Percentiles rank a stretch among this genome's conserved stretches.
These are phyloP conservation scores for Egretta garzetta DNA, from an alignment of 2,113 vertebrate species.

Conservation along the genomic window DNA sequence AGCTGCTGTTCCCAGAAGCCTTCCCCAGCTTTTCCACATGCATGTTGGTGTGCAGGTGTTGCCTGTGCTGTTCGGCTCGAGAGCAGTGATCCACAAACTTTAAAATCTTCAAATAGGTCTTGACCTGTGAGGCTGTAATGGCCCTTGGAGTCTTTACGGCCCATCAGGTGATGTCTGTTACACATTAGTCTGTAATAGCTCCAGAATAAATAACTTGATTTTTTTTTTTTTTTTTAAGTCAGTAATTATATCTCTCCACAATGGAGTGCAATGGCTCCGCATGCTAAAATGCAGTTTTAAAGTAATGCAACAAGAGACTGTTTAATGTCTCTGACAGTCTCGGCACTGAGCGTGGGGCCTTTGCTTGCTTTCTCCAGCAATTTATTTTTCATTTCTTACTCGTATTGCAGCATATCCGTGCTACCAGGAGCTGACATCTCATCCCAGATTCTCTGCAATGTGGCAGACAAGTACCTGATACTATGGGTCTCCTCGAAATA, in stretches of 20 bases:
- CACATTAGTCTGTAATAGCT: constrained; percentile 34
- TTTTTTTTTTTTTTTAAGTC: background rate
- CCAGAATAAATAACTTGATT: constrained; percentile 26
- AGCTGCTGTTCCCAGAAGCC: background rate
- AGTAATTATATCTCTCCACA: constrained; percentile 14
- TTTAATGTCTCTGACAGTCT: constrained; percentile 14
- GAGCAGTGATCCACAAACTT: constrained; percentile 44
- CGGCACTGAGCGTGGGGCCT: rapidly evolving
- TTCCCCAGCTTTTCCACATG: background rate
- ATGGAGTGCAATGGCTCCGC: background rate
- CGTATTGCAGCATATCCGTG: background rate
- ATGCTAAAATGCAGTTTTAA: constrained; percentile 14
- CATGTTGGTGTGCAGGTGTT: background rate
- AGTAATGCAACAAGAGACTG: constrained; percentile 10
- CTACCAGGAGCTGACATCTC: background rate
- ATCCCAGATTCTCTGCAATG: background rate
- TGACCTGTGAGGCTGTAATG: constrained; percentile 36
- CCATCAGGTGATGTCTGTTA: constrained; percentile 41
- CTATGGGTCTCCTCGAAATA: background rate
- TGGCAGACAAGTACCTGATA: background rate
- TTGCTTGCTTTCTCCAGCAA: background rate
- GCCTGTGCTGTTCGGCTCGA: background rate
- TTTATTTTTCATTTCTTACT: background rate
- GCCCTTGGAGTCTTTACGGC: background rate
- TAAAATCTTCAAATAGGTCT: constrained; percentile 17